Conservation (phyloP, 2,797 vertebrate species). For the Gallinago solitaria region DNA sequence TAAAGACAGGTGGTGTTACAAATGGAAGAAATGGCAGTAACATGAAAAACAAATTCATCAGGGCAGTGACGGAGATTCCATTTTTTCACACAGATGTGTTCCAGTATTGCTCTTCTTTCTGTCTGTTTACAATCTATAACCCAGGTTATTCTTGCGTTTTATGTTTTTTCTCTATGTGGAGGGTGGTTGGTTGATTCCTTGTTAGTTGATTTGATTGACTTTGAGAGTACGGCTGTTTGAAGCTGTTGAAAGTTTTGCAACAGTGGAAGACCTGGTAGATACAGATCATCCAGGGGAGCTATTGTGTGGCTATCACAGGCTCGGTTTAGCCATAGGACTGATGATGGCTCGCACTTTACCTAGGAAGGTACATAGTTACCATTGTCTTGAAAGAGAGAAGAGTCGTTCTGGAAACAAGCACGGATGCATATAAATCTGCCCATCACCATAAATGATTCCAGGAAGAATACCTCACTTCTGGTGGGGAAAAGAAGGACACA, state of each 20-base stretch:
- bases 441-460: not conserved
- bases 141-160: not conserved
- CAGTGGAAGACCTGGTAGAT: not conserved
- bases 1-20: not conserved
- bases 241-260: not conserved
- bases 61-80: not conserved
- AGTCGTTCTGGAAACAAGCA: not conserved
- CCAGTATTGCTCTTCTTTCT: not conserved
- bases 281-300: not conserved
- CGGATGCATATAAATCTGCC: not conserved
- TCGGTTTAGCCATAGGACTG: not conserved
- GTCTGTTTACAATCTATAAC: not conserved
- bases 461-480: not conserved
- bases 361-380: not conserved
- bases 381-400: not conserved
- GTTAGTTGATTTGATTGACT: not conserved
- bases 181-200: not conserved
- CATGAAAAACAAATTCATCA: not conserved
- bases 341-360: not conserved
- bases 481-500: not conserved
- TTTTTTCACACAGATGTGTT: not conserved
- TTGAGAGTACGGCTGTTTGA: not conserved
- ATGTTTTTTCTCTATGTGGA: not conserved
- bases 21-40: not conserved
- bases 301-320: not conserved